Percentiles rank a stretch among this genome's conserved stretches.
These are phyloP conservation scores for Oxystoma pomonae DNA, from an alignment of 2,888 invertebrate genomes.

Conservation along the genomic window DNA sequence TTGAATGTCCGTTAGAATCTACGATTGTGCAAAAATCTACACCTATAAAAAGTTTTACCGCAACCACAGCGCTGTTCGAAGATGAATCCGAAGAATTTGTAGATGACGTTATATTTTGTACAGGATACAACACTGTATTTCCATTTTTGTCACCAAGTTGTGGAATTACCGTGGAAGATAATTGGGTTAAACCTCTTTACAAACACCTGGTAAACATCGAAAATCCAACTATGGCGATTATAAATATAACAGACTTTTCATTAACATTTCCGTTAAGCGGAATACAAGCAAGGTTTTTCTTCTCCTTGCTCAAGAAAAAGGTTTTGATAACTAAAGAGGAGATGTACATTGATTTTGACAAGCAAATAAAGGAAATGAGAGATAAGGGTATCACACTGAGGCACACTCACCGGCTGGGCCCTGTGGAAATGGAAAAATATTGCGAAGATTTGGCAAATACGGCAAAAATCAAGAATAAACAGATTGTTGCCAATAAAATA, in stretches of 20 bases:
- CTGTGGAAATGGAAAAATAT: conserved; percentile 31
- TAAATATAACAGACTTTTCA: conserved; percentile 78
- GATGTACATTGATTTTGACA: conserved; percentile 58
- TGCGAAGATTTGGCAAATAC: conserved; percentile 56
- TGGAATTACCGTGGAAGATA: conserved; percentile 66
- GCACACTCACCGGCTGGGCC: conserved; percentile 79
- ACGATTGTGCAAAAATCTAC: conserved; percentile 55
- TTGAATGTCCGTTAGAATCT: conserved; percentile 42
- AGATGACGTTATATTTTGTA: background rate
- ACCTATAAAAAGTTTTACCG: conserved; percentile 36
- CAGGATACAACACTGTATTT: conserved; percentile 48
- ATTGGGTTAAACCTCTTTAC: conserved; percentile 79
- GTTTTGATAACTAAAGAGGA: conserved; percentile 53
- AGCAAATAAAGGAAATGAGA: conserved; percentile 56
- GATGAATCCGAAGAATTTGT: background rate
- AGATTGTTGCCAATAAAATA: no score
- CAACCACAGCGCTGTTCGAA: background rate
- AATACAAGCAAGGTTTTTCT: conserved; percentile 67
- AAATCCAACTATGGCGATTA: conserved; percentile 74
- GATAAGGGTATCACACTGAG: conserved; percentile 58
- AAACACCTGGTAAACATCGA: conserved; percentile 81
- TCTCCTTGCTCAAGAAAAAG: conserved; percentile 55
- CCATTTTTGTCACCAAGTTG: conserved; percentile 58
- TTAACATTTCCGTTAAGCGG: conserved; percentile 85
- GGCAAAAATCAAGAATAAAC: conserved; percentile 63